phyloP scores from a whole-genome alignment of 2,113 vertebrate genomes.

The Rhegmatorhina hoffmannsi region DNA sequence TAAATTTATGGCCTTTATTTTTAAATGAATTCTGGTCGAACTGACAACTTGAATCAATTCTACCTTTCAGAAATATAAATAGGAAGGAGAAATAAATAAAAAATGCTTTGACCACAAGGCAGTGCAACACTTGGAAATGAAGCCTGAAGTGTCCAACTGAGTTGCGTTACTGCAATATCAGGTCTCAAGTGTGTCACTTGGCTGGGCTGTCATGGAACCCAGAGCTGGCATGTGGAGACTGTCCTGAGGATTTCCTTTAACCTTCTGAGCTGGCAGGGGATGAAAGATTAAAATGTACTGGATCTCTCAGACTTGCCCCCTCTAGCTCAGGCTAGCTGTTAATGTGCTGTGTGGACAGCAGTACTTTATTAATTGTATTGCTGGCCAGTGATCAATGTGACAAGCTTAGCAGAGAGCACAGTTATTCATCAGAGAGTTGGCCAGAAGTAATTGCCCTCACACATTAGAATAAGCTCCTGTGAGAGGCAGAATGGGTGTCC shows the following conservation, averaged over 20 bases:
- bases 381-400: slow-evolving; percentile 64
- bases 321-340: slow-evolving; percentile 52
- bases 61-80: slow-evolving; percentile 20
- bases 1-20: slow-evolving; percentile 49
- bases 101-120: not conserved
- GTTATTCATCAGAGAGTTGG: slow-evolving; percentile 68
- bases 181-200: not conserved
- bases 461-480: slow-evolving; percentile 36
- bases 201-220: not conserved
- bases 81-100: not conserved
- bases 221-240: not conserved
- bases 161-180: slow-evolving; percentile 13
- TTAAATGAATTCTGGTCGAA: slow-evolving; percentile 53
- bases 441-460: slow-evolving; percentile 64
- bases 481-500: slow-evolving; percentile 6
- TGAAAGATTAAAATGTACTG: slow-evolving; percentile 51
- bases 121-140: not conserved
- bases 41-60: slow-evolving; percentile 56
- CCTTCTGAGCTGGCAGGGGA: not conserved
- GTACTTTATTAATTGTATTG: slow-evolving; percentile 68
- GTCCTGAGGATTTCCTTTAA: not conserved
- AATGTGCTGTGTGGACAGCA: slow-evolving; percentile 46
- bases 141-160: not conserved
- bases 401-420: slow-evolving; percentile 68
- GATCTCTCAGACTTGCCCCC: slow-evolving; percentile 27